Evolutionary conservation across 2,113 vertebrate genomes (phyloP).

Genomic region (Crotalus horridus): DNA sequence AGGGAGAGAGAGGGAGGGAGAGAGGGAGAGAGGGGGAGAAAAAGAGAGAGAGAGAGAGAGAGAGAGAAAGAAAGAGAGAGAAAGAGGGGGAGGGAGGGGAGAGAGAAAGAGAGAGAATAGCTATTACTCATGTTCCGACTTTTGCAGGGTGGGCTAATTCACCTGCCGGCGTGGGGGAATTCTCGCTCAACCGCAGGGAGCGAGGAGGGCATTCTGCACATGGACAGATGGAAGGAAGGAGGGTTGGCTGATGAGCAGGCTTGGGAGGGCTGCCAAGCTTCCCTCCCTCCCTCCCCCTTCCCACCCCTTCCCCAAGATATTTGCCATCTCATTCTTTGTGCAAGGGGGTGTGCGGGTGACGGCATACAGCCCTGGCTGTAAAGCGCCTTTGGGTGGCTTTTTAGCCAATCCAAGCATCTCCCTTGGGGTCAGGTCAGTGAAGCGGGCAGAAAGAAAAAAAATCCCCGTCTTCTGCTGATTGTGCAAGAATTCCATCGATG

Average conservation of each 20-base stretch:
- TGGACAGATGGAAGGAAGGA: background rate
- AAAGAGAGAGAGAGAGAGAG: background rate
- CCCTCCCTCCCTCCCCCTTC: background rate
- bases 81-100: fast-evolving
- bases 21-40: too few species aligned
- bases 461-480: background rate
- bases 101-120: background rate
- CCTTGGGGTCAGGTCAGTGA: background rate
- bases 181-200: background rate
- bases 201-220: background rate
- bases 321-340: background rate
- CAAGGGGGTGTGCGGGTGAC: background rate
- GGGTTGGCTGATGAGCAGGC: background rate
- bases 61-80: background rate
- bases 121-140: background rate
- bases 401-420: background rate
- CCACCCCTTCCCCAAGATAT: background rate
- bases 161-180: background rate
- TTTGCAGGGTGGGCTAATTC: background rate
- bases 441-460: background rate
- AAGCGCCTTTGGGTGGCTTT: background rate
- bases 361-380: background rate
- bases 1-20: fast-evolving
- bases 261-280: background rate
- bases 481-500: background rate